Percentiles rank a stretch among this genome's conserved stretches.
These are phyloP conservation scores for Mongoloraphidia duomilia DNA, from an alignment of 2,888 invertebrate genomes.

Conservation along the genomic window DNA sequence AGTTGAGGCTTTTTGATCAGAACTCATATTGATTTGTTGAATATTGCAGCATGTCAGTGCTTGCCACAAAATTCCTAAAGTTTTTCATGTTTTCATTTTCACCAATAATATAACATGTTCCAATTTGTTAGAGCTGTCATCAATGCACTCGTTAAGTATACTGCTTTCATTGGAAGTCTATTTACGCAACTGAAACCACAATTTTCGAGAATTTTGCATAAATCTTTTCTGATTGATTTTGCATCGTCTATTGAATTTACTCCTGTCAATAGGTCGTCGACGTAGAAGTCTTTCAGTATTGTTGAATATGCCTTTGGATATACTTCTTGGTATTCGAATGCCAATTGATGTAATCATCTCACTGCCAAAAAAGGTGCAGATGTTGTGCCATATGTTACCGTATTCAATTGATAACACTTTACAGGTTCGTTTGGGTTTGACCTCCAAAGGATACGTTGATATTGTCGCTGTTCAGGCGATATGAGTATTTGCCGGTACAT, in stretches of 20 bases:
- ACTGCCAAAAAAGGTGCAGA: constrained; percentile 12
- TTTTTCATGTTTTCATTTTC: too few relatives aligned
- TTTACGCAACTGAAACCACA: not conserved
- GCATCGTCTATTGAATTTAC: not conserved
- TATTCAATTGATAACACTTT: not conserved
- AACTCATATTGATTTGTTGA: too few relatives aligned
- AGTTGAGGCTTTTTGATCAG: constrained; percentile 2
- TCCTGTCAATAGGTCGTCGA: not conserved
- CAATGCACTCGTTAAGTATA: too few relatives aligned
- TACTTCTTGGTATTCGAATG: not conserved
- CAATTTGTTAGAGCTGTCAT: too few relatives aligned
- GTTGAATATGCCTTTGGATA: not conserved
- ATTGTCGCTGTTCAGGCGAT: too few relatives aligned
- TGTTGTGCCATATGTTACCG: constrained; percentile 11
- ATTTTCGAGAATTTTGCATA: not conserved
- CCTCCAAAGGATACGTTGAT: too few relatives aligned
- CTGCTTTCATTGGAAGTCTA: not conserved
- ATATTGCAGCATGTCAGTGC: too few relatives aligned
- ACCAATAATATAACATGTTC: too few relatives aligned
- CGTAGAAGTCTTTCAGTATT: not conserved
- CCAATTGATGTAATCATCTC: constrained; percentile 2
- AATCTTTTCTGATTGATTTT: not conserved
- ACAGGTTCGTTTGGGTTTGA: too few relatives aligned
- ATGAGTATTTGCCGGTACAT: too few relatives aligned
- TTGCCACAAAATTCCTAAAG: too few relatives aligned